Evolutionary conservation across 2,797 vertebrate genomes (phyloP).

Genomic region (Tapirus indicus): DNA sequence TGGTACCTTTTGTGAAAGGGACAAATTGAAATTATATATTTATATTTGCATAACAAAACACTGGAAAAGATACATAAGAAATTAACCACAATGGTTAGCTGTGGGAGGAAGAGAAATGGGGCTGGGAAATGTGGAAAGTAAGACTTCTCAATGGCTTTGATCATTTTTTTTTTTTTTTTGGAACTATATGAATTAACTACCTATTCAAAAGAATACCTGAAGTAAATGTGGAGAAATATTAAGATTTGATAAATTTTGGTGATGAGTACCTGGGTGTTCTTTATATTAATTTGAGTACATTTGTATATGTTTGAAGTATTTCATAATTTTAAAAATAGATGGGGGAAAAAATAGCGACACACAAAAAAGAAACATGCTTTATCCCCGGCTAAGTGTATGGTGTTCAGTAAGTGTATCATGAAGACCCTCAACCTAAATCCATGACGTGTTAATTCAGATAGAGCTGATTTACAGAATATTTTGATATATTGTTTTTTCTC

Average conservation of each 20-base stretch:
- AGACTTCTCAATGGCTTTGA: background rate
- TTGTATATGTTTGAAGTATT: background rate
- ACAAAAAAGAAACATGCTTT: background rate
- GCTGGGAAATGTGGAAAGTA: background rate
- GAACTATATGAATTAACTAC: background rate
- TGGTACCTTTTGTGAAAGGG: background rate
- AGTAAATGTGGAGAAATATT: background rate
- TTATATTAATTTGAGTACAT: conserved; percentile 14
- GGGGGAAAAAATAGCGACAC: background rate
- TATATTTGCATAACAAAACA: background rate
- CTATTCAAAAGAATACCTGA: background rate
- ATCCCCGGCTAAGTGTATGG: background rate
- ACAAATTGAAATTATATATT: background rate
- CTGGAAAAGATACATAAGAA: background rate
- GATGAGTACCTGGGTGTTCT: background rate
- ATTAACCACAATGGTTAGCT: background rate
- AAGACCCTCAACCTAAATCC: background rate
- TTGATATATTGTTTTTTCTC: background rate
- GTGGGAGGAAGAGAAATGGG: background rate
- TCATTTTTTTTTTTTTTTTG: background rate
- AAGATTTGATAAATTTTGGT: background rate
- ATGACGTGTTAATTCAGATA: background rate
- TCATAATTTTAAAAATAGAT: conserved; percentile 4
- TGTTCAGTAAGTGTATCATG: background rate
- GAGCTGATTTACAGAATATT: background rate